phyloP scores from a whole-genome alignment of 2,888 invertebrate species.

The Pharmacophagus antenor region DNA sequence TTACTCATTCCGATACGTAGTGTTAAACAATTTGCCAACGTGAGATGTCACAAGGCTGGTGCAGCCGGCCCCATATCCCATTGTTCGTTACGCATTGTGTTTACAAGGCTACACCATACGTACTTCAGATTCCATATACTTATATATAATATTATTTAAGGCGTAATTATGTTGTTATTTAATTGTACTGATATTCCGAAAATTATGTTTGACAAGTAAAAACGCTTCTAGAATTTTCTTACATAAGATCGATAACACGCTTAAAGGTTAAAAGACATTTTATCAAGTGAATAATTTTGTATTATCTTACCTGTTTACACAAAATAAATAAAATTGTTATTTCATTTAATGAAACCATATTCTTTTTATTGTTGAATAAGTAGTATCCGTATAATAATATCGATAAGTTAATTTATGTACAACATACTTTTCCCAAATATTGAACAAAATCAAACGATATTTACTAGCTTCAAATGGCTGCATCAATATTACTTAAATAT shows the following conservation, averaged over 20 bases:
- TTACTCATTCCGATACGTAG: conserved; percentile 23
- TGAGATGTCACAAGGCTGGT: conserved; percentile 24
- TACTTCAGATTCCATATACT: background rate
- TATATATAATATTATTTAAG: background rate
- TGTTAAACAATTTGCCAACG: conserved; percentile 20
- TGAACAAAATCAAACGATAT: background rate
- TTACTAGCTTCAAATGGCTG: background rate
- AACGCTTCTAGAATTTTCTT: no score
- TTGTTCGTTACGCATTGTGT: conserved; percentile 32
- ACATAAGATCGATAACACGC: no score
- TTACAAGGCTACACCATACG: conserved; percentile 20
- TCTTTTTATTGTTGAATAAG: no score
- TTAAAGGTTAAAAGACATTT: no score
- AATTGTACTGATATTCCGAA: no score
- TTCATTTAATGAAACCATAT: no score
- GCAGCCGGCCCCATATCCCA: conserved; percentile 11
- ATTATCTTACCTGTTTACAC: no score
- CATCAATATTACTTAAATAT: background rate
- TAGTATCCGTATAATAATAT: conserved; percentile 8
- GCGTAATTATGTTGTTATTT: no score
- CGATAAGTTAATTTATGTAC: conserved; percentile 6
- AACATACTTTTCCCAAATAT: background rate
- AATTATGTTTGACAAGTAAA: no score
- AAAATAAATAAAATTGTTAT: no score
- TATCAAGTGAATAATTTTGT: no score